phyloP scores from a whole-genome alignment of 2,888 invertebrate species.

The Athalia cordata region DNA sequence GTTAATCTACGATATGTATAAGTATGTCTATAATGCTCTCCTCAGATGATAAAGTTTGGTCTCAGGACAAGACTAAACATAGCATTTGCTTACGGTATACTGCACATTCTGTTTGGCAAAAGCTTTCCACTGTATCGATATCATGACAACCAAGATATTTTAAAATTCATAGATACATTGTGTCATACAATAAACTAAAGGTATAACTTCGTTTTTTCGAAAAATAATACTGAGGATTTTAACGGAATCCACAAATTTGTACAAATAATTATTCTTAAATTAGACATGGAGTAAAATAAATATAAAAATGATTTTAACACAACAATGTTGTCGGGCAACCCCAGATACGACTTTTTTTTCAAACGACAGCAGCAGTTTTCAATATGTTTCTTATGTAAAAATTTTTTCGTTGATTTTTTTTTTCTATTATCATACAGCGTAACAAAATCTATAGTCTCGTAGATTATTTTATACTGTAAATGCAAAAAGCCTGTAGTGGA shows the following conservation, averaged over 20 bases:
- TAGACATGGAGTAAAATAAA: background rate
- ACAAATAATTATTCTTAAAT: background rate
- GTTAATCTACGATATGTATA: no score
- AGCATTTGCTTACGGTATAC: slow-evolving; percentile 60
- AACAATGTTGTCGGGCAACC: slow-evolving; percentile 1
- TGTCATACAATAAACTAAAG: background rate
- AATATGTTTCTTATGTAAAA: background rate
- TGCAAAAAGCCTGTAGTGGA: background rate
- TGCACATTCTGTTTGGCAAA: slow-evolving; percentile 50
- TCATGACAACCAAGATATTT: slow-evolving; percentile 50
- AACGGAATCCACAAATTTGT: slow-evolving; percentile 10
- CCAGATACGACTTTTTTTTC: background rate
- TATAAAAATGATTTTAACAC: background rate
- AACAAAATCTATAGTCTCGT: slow-evolving; percentile 21
- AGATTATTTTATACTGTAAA: background rate
- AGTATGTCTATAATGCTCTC: slow-evolving; percentile 63
- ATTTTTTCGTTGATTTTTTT: background rate
- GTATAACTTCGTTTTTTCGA: background rate
- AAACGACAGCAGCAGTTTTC: background rate
- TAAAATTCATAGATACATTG: slow-evolving; percentile 1
- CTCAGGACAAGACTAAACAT: slow-evolving; percentile 70
- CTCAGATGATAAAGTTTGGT: slow-evolving; percentile 67
- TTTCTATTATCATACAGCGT: background rate
- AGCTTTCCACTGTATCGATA: slow-evolving; percentile 53
- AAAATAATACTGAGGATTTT: slow-evolving; percentile 30